A percentile compares a stretch with the other conserved stretches of the same genome.
Conservation (phyloP, 92 coral and sea anemone species). For the Actinostola sp. region DNA sequence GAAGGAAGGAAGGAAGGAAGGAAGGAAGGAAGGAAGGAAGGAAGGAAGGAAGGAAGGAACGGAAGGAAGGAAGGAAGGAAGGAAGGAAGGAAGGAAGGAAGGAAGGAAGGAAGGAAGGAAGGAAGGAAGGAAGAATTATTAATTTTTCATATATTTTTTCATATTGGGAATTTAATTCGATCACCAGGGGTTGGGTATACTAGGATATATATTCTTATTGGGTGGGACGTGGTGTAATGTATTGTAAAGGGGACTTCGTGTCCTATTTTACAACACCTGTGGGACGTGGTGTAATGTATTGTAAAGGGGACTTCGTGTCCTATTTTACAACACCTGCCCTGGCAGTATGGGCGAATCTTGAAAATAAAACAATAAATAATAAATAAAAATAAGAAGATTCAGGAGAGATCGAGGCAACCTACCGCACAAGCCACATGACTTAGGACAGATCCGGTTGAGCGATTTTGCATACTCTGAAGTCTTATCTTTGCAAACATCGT, state of each 20-base stretch:
- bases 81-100: neutral
- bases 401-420: neutral
- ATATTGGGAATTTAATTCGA: too few species aligned
- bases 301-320: too few species aligned
- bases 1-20: neutral
- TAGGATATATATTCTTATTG: too few species aligned
- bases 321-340: too few species aligned
- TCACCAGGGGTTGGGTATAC: too few species aligned
- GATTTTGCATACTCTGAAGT: neutral
- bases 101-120: too few species aligned
- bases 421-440: slow-evolving; percentile 34
- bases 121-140: too few species aligned
- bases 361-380: neutral
- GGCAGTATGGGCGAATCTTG: neutral
- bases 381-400: neutral
- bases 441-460: slow-evolving; percentile 10
- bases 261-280: too few species aligned
- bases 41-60: neutral
- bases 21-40: neutral
- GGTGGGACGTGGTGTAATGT: too few species aligned
- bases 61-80: neutral
- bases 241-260: too few species aligned
- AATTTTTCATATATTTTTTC: too few species aligned
- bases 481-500: slow-evolving; percentile 8
- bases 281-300: too few species aligned